Conservation (phyloP, 2,113 vertebrate species). For the Scolopax mira region DNA sequence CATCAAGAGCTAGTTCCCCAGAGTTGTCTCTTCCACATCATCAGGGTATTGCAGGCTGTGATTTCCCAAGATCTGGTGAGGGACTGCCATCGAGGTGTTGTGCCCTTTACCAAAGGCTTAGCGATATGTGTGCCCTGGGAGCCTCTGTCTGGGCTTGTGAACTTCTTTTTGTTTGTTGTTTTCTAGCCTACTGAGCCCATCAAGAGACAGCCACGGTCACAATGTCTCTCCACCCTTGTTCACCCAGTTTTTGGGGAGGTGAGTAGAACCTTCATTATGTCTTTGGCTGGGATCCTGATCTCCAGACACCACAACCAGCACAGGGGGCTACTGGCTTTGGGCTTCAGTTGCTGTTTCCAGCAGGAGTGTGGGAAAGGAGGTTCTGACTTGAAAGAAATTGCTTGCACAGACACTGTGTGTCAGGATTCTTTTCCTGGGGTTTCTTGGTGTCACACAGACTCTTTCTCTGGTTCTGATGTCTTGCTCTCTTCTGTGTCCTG, state of each 20-base stretch:
- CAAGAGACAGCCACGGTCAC: constrained; percentile 92
- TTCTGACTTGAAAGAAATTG: background rate
- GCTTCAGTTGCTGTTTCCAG: background rate
- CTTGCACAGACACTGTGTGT: background rate
- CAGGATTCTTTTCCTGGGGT: background rate
- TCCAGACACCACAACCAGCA: too few species aligned
- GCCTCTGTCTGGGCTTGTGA: background rate
- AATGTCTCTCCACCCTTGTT: constrained; percentile 91
- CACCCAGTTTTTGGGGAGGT: constrained; percentile 97
- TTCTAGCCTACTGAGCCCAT: constrained; percentile 80
- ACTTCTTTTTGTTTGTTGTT: background rate
- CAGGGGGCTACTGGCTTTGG: background rate
- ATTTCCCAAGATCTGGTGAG: background rate
- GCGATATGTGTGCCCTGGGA: background rate
- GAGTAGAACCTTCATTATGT: constrained; percentile 10
- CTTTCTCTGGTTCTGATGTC: background rate
- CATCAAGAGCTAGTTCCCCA: background rate
- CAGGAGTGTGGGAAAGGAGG: background rate
- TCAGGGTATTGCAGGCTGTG: background rate
- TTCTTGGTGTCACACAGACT: background rate
- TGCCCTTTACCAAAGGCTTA: background rate
- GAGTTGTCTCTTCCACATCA: background rate
- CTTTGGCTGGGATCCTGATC: too few species aligned
- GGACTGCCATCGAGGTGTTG: background rate
- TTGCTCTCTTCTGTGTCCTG: background rate